Base-by-base conservation (phyloP, 1,140 invertebrate species). In the Drosophila burlai region DNA sequence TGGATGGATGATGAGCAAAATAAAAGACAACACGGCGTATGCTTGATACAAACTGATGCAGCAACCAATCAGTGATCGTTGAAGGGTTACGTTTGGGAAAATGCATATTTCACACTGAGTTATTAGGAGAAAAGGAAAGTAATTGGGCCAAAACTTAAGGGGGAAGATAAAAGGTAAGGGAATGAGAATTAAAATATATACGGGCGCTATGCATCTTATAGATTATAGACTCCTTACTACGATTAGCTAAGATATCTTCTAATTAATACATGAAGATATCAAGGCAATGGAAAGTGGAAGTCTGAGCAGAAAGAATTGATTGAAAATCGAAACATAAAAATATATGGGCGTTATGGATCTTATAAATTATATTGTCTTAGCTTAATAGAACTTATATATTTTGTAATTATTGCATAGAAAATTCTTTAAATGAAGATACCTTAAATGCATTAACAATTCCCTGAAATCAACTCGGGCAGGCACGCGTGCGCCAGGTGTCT, bases 21-120 rank as follows among this genome's bases (percentile, higher is more conserved):
- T 34, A 5, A 31, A 18, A 46, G 62, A 38, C 78, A 49, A 83
- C 72, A 42, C 64, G 76, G 76, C 77, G 84, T 83, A 83, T 83
- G 68, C 76, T 74, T 80, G 66, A 73, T 76, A 57, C 38, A 42
- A 43, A 46, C 15, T 45, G 26, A 64, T 45, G 47, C 55, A 76
- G 34, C 67, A 43, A 74, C 74, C 57, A 74, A 74, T 73, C 71
- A 73, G 36, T 18, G 55, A 61, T 45, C 10, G 63, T 8, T 29
- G 38, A 52, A n/a, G 49, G 36, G 29, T 38, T 50, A 18, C 36
- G 13, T 40, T 47, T 4, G 1, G 16, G 5, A 38, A 36, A 31
- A 2, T 63, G 21, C 54, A 57, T 26, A 13, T 11, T 16, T 2
- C 47, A 29, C 9, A 34, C 9, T 36, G 29, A 54, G 31, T 36